Evolutionary conservation across 2,888 invertebrate genomes (phyloP), one percentile per base, ranked within the genome.

Genomic region (Scrobipalpa costella): DNA sequence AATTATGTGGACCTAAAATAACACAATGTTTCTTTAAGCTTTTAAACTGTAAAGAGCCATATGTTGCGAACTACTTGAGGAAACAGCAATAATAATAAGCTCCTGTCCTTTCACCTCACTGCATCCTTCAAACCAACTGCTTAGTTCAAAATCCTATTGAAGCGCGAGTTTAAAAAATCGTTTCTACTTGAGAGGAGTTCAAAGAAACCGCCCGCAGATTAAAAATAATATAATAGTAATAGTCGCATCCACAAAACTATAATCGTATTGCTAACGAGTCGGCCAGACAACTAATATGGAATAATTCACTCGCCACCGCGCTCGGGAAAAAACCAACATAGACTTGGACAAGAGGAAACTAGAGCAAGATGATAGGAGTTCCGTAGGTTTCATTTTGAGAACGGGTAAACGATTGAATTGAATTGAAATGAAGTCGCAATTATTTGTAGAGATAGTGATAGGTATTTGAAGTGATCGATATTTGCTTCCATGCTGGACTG

Each of bases 121-220:
- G 79, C 72, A 68, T 66, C 66, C 71, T 65, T 72, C 73, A 81
- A 76, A 79, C 78, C 81, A 81, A 72, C 69, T 67, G 69, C 69
- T 80, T 76, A 79, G 69, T 78, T 78, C 79, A 71, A 84, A 87
- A 88, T 86, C 85, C 84, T 73, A 80, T 90, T 88, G 80, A 84
- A 27, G 27, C 27, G 27, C 27, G 27, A 27, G 79, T 76, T 67
- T 73, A 71, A 85, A 84, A 88, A 88, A 84, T n/a, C 79, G 81
- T 84, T 84, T 85, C 78, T 86, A 80, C 84, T 68, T 72, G 79
- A 80, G 63, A 67, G 74, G 69, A 60, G 72, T 72, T 75, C 78
- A 81, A 85, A 83, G 79, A 83, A 40, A 59, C 64, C 66, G 62
- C 36, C 52, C 52, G 34, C 49, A 49, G 58, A 76, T 71, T 60